These are phyloP conservation scores for Vulpes vulpes DNA, from an alignment of 2,113 vertebrate species.

Conservation along the genomic window DNA sequence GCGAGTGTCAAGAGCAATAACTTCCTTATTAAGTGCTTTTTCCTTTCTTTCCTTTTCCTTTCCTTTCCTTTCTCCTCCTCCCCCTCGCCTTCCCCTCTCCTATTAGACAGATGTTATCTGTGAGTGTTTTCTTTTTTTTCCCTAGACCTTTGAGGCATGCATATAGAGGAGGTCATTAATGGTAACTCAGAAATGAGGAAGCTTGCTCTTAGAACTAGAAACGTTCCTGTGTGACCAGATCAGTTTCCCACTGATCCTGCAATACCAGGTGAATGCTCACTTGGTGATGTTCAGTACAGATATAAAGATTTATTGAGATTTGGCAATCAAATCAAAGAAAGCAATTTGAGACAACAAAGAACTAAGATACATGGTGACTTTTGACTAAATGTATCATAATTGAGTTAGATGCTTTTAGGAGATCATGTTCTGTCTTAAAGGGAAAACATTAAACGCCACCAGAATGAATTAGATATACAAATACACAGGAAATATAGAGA, in stretches of 20 bases:
- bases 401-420: background rate
- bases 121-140: background rate
- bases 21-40: background rate
- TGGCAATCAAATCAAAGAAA: background rate
- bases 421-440: background rate
- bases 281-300: background rate
- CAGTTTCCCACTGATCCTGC: background rate
- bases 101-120: constrained; percentile 36
- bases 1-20: background rate
- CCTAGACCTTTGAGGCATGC: background rate
- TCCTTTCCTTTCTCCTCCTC: background rate
- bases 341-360: background rate
- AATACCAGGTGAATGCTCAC: background rate
- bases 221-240: background rate
- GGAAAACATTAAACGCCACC: background rate
- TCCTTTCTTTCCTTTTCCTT: background rate
- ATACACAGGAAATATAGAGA: background rate
- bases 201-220: background rate
- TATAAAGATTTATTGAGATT: background rate
- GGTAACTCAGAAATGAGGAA: background rate
- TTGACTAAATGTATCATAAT: background rate
- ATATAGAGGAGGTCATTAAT: constrained; percentile 49
- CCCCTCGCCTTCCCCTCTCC: background rate
- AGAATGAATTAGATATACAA: background rate
- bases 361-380: background rate